Base-by-base conservation (phyloP, 2,888 invertebrate species). In the Seladonia tumulorum region DNA sequence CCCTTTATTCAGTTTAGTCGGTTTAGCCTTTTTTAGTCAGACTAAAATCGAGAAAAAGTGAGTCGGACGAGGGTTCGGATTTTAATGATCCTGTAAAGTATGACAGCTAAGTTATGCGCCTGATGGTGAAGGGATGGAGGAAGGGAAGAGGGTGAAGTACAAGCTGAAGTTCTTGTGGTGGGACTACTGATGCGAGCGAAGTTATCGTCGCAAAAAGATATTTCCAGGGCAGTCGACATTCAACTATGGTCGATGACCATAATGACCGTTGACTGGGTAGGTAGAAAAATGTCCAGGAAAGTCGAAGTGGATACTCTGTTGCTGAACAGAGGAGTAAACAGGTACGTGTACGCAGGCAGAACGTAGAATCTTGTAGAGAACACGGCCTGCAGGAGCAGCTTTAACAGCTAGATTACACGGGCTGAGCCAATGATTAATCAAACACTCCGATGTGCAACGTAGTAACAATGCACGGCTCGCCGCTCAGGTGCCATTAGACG, bases 381-480 rank as follows among this genome's bases (percentile, higher is more conserved):
- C 66, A 80, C 76, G 73, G 75, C 85, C 80, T 85, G 81, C 80
- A 82, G 85, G 90, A 81, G 66, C 68, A 89, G 83, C 89, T 90
- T 90, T 92, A 60, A 25, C 92, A 92, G 88, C 90, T 90, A 88
- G 91, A 93, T 93, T 92, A 92, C 90, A 88, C 79, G 77, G 82
- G 82, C 87, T 89, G 91, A 92, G 88, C 91, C 92, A 91, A 92
- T 92, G 92, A 93, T 93, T 93, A 93, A 93, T 93, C 93, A 92
- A 92, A 93, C 88, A 90, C 89, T 89, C 85, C 83, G 82, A 86
- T 82, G 86, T 88, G 87, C 88, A 85, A 82, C 85, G 87, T 85
- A 85, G 91, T 89, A 92, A 92, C 92, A 91, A 92, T 91, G 90
- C 92, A 91, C 85, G 88, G 87, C 84, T 87, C 88, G 87, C 87